Conservation (phyloP, 2,797 vertebrate genomes). For the Sparidentex hasta region DNA sequence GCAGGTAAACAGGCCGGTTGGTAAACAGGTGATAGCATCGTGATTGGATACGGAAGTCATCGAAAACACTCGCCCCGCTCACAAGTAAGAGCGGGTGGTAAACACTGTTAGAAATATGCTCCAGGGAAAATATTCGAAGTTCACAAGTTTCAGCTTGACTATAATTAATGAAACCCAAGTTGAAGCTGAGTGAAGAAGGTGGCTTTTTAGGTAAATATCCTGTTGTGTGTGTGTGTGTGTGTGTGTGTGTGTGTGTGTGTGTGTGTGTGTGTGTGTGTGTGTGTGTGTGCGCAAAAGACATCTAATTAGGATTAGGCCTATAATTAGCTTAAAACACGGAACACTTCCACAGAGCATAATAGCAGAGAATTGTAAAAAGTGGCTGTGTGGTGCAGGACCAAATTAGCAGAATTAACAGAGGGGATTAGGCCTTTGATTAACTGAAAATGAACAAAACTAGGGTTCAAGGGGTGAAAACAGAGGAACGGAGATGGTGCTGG, state of each 20-base stretch:
- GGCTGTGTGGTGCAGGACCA: slow-evolving; percentile 48
- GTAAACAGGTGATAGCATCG: too few relatives aligned
- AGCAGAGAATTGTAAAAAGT: slow-evolving; percentile 47
- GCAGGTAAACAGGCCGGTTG: too few relatives aligned
- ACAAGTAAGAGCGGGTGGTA: too few relatives aligned
- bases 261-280: not conserved
- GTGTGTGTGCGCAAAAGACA: slow-evolving; percentile 37
- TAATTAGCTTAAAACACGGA: slow-evolving; percentile 64
- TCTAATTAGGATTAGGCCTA: slow-evolving; percentile 62
- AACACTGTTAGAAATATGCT: too few relatives aligned
- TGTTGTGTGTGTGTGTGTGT: not conserved
- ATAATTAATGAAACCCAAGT: slow-evolving; percentile 23
- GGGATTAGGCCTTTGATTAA: slow-evolving; percentile 65
- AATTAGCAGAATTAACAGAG: slow-evolving; percentile 61
- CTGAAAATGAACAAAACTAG: slow-evolving; percentile 60
- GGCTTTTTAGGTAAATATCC: slow-evolving; percentile 7
- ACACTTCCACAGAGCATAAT: slow-evolving; percentile 35
- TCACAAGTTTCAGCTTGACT: not conserved
- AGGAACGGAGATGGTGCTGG: slow-evolving; percentile 5
- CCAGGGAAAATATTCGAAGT: not conserved
- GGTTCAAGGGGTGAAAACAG: slow-evolving; percentile 57
- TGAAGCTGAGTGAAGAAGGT: not conserved
- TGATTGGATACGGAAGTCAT: too few relatives aligned
- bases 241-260: slow-evolving; percentile 4
- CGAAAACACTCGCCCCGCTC: too few relatives aligned